Conservation (phyloP, 2,888 invertebrate species). For the Bugula neritina region DNA sequence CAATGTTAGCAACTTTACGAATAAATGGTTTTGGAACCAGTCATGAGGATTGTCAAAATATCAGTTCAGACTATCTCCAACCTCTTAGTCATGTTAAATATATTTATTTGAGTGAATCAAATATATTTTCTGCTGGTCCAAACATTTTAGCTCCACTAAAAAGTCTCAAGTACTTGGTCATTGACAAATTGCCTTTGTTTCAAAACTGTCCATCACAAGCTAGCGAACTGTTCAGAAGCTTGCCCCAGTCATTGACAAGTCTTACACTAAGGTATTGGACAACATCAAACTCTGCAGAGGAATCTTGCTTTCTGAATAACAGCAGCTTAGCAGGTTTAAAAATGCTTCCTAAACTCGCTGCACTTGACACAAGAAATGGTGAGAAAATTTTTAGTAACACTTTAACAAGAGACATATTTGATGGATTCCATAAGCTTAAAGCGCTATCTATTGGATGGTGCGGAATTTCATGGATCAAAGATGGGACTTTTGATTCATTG, state of each 20-base stretch:
- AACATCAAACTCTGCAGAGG: not conserved
- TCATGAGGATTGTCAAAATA: not conserved
- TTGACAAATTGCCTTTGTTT: not conserved
- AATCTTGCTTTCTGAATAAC: not conserved
- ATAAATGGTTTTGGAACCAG: not conserved
- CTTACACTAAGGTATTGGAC: not conserved
- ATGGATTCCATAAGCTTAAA: not conserved
- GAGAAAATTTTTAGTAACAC: not conserved
- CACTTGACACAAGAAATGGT: not conserved
- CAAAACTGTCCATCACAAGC: not conserved
- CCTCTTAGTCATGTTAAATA: not conserved
- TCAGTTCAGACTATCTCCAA: not conserved
- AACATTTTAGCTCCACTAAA: not conserved
- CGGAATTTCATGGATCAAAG: not conserved
- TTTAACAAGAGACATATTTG: not conserved
- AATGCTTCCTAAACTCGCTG: not conserved
- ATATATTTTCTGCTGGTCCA: not conserved
- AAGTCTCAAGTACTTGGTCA: not conserved
- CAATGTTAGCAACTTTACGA: not conserved
- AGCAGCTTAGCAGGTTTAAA: not conserved
- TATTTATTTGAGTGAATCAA: not conserved
- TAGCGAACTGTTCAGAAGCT: not conserved
- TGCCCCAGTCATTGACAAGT: not conserved
- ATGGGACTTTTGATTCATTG: not conserved
- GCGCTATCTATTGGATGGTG: slow-evolving; percentile 1